Evolutionary conservation across 2,888 invertebrate genomes (phyloP), one percentile per base, ranked within the genome.

Genomic region (Actias luna): DNA sequence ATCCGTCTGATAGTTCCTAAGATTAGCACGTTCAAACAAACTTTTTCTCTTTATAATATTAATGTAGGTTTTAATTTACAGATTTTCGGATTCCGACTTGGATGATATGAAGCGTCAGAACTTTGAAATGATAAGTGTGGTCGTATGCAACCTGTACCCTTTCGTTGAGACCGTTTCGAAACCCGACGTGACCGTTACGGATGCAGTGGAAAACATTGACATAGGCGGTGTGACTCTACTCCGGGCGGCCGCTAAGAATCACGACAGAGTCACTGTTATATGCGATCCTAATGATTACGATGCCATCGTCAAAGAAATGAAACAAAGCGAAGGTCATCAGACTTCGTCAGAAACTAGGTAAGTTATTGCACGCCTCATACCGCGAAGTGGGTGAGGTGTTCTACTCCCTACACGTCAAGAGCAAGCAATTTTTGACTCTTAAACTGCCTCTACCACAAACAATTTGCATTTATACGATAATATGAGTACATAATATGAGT

Each of bases 201-300:
- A 98, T 84, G 99, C 99, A 0, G 96, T 99, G 0, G 99, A 99
- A 86, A 98, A 99, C 81, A 97, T 99, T 70, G 99, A 99, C 83
- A 99, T 99, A 70, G 98, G 98, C 71, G 99, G 99, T 25, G 99
- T 99, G 0, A 98, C 99, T 3, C 87, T 99, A 27, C 88, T 99
- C 25, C 93, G 99, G 74, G 99, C 99, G 1, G 99, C 99, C 12
- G 99, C 99, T 3, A 99, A 99, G 92, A 99, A 99, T 91, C 98
- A 99, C 84, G 94, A 95, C 57, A 94, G 99, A 77, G 99, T 99
- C 8, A 98, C 98, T 0, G 96, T 99, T 22, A 86, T 99, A 64
- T 98, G 98, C 82, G 99, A 99, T 85, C 98, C 98, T 0, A 85
- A 79, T 25, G 99, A 99, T 92, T 99, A 99, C 84, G 91, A 93